phyloP scores from a whole-genome alignment of 2,888 invertebrate genomes.

The Galeopsomyia nigrocyanea region DNA sequence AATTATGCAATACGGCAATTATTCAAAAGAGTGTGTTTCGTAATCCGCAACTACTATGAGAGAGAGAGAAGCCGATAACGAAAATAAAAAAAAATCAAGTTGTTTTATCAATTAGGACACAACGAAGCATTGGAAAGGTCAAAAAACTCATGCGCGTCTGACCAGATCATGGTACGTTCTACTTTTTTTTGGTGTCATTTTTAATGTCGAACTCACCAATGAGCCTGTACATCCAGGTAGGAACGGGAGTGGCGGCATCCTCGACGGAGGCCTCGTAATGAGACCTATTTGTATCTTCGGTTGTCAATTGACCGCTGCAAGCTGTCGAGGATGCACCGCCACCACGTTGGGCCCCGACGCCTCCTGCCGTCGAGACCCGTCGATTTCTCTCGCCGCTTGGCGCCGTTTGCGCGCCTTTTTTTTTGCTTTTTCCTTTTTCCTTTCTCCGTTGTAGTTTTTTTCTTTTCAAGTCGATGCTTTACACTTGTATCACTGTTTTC shows the following conservation, averaged over 20 bases:
- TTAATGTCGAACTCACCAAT: conserved; percentile 55
- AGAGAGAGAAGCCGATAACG: too few relatives aligned
- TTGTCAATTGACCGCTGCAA: too few relatives aligned
- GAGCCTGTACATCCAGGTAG: conserved; percentile 63
- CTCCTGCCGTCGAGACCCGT: conserved; percentile 16
- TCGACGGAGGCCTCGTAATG: conserved; percentile 51
- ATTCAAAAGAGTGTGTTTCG: too few relatives aligned
- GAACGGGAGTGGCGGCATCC: conserved; percentile 58
- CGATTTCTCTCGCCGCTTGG: not conserved
- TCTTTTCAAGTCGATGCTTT: too few relatives aligned
- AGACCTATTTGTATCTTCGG: conserved; percentile 56
- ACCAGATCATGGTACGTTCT: conserved; percentile 6
- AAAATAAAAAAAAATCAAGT: conserved; percentile 8
- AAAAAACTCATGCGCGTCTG: not conserved
- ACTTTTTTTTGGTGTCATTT: conserved; percentile 2
- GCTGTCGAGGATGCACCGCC: too few relatives aligned
- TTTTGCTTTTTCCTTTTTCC: too few relatives aligned
- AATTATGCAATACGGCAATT: too few relatives aligned
- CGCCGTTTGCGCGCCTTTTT: not conserved
- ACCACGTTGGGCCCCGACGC: conserved; percentile 9
- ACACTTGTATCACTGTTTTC: too few relatives aligned
- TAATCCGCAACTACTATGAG: too few relatives aligned
- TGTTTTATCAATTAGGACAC: conserved; percentile 10
- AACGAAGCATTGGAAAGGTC: conserved; percentile 9
- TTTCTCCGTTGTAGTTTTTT: too few relatives aligned